Evolutionary conservation across 2,113 vertebrate genomes (phyloP).

Genomic region (Cynopterus brachyotis): DNA sequence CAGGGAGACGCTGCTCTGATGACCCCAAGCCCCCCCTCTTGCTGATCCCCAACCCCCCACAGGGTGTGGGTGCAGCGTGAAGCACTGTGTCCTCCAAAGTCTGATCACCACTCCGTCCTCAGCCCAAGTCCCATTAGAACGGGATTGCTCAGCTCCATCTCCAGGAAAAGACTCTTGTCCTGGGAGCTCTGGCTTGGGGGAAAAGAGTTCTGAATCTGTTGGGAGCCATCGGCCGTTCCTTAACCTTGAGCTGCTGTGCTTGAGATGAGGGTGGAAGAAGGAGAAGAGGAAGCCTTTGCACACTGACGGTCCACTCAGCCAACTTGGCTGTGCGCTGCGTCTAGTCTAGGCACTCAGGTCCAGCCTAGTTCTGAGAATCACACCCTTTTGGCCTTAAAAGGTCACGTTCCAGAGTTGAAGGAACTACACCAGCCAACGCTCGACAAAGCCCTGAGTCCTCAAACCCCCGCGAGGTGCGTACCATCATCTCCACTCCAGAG

Average conservation of each 20-base stretch:
- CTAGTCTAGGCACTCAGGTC: neutral
- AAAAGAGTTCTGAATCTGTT: neutral
- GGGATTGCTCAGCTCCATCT: neutral
- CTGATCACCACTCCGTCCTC: neutral
- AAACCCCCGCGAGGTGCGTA: neutral
- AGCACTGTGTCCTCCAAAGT: neutral
- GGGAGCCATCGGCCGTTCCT: neutral
- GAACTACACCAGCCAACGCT: neutral
- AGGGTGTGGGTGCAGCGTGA: neutral
- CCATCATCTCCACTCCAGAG: neutral
- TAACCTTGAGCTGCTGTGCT: neutral
- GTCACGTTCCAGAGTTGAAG: neutral
- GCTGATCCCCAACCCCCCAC: neutral
- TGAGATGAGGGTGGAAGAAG: neutral
- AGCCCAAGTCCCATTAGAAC: neutral
- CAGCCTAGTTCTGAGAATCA: neutral
- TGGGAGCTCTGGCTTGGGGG: neutral
- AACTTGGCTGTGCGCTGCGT: neutral
- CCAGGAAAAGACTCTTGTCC: neutral
- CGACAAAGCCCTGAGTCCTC: neutral
- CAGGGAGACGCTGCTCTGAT: slow-evolving; percentile 9
- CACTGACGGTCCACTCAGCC: neutral
- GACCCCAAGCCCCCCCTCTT: neutral
- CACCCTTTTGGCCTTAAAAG: neutral
- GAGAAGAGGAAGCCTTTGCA: neutral